Conservation (phyloP, 2,797 vertebrate genomes). For the Parambassis ranga region DNA sequence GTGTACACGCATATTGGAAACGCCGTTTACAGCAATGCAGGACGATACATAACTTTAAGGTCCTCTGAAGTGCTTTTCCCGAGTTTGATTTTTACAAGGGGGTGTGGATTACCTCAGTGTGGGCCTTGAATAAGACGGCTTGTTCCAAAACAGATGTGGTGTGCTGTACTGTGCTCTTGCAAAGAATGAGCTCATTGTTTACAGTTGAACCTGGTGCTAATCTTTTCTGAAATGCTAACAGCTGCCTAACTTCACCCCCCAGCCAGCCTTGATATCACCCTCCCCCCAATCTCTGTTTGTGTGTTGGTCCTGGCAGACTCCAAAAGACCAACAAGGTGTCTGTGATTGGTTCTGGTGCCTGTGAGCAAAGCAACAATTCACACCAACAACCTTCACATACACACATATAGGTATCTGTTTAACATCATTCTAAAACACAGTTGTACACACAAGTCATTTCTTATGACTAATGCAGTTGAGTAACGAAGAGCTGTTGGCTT, state of each 20-base stretch:
- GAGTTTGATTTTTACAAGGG: constrained; percentile 46
- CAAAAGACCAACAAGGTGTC: constrained; percentile 58
- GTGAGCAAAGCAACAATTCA: too few species aligned
- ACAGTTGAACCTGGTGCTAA: constrained; percentile 78
- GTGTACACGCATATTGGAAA: background rate
- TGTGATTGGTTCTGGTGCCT: constrained; percentile 13
- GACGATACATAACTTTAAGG: constrained; percentile 18
- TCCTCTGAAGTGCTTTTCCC: constrained; percentile 21
- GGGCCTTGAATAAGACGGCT: constrained; percentile 68
- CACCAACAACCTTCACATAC: too few species aligned
- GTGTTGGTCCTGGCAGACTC: constrained; percentile 48
- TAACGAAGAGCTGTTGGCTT: constrained; percentile 22
- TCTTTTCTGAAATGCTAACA: constrained; percentile 79
- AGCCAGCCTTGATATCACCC: constrained; percentile 38
- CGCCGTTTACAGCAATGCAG: background rate
- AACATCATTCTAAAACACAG: background rate
- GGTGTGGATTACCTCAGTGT: constrained; percentile 65
- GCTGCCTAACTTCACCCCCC: constrained; percentile 69
- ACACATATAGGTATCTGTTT: background rate
- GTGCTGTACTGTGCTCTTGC: constrained; percentile 52
- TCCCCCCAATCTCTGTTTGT: background rate
- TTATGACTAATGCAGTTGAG: constrained; percentile 36
- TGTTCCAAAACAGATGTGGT: constrained; percentile 79
- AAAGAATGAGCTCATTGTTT: constrained; percentile 83
- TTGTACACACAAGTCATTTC: constrained; percentile 13